Base-by-base conservation (phyloP, 64 coral and sea anemone species). In the Montipora efflorescens region DNA sequence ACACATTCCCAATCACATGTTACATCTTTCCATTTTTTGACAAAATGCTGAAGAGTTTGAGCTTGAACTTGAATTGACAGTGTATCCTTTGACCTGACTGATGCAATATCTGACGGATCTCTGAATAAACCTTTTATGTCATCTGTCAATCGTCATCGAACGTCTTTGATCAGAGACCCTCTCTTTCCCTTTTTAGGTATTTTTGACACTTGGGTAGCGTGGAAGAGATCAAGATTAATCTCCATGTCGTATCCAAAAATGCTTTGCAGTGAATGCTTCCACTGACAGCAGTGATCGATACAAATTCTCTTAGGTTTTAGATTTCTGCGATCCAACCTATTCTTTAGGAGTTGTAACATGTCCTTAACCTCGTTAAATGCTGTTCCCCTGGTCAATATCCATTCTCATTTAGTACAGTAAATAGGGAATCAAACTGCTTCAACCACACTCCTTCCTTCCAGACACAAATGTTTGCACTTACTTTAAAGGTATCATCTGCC, bases 401-500 rank as follows among this genome's bases (percentile, higher is more conserved):
- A 93, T 8, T 92, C 22, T 23, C 22, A 23, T 23, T 23, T 23
- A 23, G 0, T 23, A 23, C 22, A 23, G 22, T 23, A 23, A 23
- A 23, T 23, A 23, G 22, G 22, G 22, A 23, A 23, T 23, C 22
- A 23, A 23, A 23, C 22, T 23, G 90, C 44, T 49, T 92, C 8
- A 86, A 72, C 90, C 89, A 91, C 16, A 80, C 62, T 83, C 81
- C 52, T 84, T 92, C 48, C 70, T 51, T 59, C 79, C 80, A 55
- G 74, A 67, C 25, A 43, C 90, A 80, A 81, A 92, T 92, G 66
- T 92, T 92, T 47, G 90, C 80, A 92, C 79, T 51, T 23, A 92
- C 80, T 58, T 92, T 92, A 76, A 92, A 92, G 4, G 68, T 92
- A 47, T 92, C 80, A 70, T 92, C 80, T 14, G 90, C 90, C 22